A percentile compares a stretch with the other conserved stretches of the same genome.
Conservation (phyloP, 2,888 invertebrate species). For the Lithophane ornitopus region DNA sequence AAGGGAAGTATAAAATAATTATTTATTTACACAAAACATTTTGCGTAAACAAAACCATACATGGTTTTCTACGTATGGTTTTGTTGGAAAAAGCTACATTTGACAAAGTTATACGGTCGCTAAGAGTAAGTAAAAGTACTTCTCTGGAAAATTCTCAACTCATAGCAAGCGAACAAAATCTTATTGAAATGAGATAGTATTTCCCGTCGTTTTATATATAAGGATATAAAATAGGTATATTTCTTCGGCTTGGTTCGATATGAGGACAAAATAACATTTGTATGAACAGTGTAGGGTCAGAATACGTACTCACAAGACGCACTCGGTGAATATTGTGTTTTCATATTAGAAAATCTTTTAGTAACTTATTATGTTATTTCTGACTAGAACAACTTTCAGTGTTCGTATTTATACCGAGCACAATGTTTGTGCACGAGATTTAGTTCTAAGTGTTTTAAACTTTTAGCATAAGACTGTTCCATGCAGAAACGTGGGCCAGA, state of each 20-base stretch:
- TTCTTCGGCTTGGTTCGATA: constrained; percentile 36
- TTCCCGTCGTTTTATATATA: constrained; percentile 45
- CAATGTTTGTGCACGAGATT: constrained; percentile 20
- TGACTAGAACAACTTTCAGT: constrained; percentile 12
- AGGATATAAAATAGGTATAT: constrained; percentile 48
- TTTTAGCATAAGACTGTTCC: constrained; percentile 22
- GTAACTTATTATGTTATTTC: constrained; percentile 20
- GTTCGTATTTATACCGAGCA: constrained; percentile 11
- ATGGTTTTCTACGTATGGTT: no score
- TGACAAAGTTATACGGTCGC: constrained; percentile 1
- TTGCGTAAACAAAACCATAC: constrained; percentile 13
- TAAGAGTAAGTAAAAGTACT: constrained; percentile 18
- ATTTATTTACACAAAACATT: constrained; percentile 42
- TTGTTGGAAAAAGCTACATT: constrained; percentile 16
- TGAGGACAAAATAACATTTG: constrained; percentile 57
- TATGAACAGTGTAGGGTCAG: constrained; percentile 27
- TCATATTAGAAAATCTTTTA: constrained; percentile 26
- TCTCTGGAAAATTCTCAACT: constrained; percentile 34
- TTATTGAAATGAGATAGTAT: constrained; percentile 61
- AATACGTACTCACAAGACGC: constrained; percentile 14
- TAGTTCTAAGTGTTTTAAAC: constrained; percentile 17
- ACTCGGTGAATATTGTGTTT: constrained; percentile 30
- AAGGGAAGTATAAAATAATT: constrained; percentile 18
- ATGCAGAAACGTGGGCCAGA: background rate
- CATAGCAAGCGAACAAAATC: constrained; percentile 44